Evolutionary conservation across 1,140 invertebrate species (phyloP).

Genomic region (Brachionus paranguensis): DNA sequence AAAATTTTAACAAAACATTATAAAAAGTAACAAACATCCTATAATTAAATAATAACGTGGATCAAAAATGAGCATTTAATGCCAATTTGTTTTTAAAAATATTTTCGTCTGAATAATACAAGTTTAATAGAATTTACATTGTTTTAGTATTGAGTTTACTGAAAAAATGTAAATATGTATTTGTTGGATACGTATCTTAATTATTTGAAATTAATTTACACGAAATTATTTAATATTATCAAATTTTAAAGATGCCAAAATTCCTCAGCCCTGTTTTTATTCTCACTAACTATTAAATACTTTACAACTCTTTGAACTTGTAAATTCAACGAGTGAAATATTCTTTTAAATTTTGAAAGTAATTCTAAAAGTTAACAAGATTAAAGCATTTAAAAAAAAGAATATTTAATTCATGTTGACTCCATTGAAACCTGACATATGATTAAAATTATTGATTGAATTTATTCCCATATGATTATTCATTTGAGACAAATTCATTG

Average conservation of each 20-base stretch:
- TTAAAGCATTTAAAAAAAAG: not conserved
- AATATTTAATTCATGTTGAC: constrained; percentile 11
- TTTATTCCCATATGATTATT: constrained; percentile 14
- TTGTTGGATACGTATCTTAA: not conserved
- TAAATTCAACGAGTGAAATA: not conserved
- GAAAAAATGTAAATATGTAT: not conserved
- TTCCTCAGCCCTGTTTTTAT: not conserved
- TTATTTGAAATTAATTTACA: not conserved
- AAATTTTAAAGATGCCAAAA: not conserved
- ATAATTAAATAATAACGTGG: not conserved
- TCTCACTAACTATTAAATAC: not conserved
- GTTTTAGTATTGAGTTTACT: not conserved
- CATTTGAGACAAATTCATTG: constrained; percentile 21
- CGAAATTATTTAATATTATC: not conserved
- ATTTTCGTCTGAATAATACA: not conserved
- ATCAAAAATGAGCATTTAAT: not conserved
- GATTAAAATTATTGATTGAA: constrained; percentile 18
- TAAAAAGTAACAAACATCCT: not conserved
- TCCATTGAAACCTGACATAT: not conserved
- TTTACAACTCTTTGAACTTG: not conserved
- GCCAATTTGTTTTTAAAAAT: not conserved
- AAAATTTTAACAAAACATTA: not conserved
- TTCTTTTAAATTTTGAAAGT: not conserved
- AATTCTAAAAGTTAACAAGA: not conserved
- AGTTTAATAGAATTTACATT: not conserved